phyloP scores from a whole-genome alignment of 1,140 invertebrate species.

The Bombus difficillimus region DNA sequence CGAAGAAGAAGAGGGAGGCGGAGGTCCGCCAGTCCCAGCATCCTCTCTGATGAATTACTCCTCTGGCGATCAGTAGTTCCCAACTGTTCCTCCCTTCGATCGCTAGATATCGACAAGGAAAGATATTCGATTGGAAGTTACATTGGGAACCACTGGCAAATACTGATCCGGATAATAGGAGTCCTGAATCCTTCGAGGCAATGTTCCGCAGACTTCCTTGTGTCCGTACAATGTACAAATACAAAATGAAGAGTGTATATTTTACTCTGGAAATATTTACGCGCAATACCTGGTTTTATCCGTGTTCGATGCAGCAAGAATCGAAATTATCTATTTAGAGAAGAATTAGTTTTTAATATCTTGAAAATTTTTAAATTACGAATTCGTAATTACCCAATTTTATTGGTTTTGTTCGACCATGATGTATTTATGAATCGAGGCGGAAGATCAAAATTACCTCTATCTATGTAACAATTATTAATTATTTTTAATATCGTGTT shows the following conservation, averaged over 20 bases:
- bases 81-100: slow-evolving; percentile 48
- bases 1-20: slow-evolving; percentile 63
- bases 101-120: neutral
- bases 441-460: no score
- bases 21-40: slow-evolving; percentile 73
- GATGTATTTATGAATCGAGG: no score
- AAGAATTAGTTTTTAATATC: neutral
- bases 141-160: slow-evolving; percentile 58
- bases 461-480: neutral
- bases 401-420: neutral
- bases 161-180: slow-evolving; percentile 76
- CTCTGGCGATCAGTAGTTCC: slow-evolving; percentile 78
- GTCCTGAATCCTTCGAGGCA: slow-evolving; percentile 51
- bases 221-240: neutral
- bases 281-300: neutral
- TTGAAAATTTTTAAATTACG: neutral
- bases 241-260: neutral
- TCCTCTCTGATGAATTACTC: slow-evolving; percentile 81
- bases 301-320: neutral
- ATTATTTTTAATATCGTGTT: neutral
- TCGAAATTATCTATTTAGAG: neutral
- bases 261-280: slow-evolving; percentile 2
- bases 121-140: no score
- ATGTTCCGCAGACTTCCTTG: slow-evolving; percentile 7
- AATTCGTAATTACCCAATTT: neutral